Evolutionary conservation across 2,113 vertebrate genomes (phyloP).

Genomic region (Anarrhichthys ocellatus): DNA sequence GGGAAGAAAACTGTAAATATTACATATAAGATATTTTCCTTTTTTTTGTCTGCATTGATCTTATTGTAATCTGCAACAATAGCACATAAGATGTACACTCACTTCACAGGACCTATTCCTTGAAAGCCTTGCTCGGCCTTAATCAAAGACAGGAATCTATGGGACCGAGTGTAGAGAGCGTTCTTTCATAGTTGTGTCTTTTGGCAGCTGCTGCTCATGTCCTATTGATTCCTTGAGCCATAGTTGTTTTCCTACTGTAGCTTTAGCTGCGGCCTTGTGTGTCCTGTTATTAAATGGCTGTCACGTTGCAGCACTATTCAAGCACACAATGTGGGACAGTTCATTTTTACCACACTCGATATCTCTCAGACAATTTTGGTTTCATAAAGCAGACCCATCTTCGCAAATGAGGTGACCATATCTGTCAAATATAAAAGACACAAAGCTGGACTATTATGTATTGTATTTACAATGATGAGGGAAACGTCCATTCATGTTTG

Average conservation of each 20-base stretch:
- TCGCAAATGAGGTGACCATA: not conserved
- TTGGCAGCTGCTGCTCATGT: slow-evolving; percentile 29
- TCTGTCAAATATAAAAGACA: slow-evolving; percentile 3
- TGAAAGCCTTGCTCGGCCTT: slow-evolving; percentile 24
- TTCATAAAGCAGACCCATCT: not conserved
- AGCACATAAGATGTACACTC: not conserved
- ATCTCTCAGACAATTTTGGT: not conserved
- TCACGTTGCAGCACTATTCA: slow-evolving; percentile 10
- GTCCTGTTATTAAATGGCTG: not conserved
- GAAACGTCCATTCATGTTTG: not conserved
- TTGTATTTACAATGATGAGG: not conserved
- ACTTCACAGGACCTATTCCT: slow-evolving; percentile 9
- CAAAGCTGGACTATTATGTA: not conserved
- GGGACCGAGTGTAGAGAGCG: not conserved
- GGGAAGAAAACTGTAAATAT: not conserved
- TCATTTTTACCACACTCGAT: not conserved
- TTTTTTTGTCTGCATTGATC: not conserved
- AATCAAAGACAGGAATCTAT: not conserved
- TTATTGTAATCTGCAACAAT: not conserved
- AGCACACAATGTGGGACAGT: not conserved
- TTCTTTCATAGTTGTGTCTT: slow-evolving; percentile 19
- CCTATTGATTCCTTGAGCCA: slow-evolving; percentile 30
- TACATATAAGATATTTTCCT: not conserved
- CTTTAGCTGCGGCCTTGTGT: slow-evolving; percentile 6
- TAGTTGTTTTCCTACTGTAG: slow-evolving; percentile 7